phyloP scores from a whole-genome alignment of 2,888 invertebrate species.

The Cheilosia vulpina region DNA sequence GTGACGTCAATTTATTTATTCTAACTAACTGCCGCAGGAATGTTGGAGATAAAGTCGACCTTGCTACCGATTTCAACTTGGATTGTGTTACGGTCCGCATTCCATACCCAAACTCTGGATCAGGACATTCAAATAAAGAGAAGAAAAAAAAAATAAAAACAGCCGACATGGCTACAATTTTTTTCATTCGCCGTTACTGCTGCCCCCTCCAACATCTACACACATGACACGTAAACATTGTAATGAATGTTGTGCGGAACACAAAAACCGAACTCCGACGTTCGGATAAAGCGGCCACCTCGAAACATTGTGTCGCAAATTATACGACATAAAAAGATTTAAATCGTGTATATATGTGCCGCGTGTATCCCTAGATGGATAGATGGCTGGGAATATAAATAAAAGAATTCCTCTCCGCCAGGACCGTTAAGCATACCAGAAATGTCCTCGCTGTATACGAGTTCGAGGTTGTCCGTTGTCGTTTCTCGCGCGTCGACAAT shows the following conservation, averaged over 20 bases:
- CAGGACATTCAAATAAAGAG: conserved; percentile 3
- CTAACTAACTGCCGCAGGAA: conserved; percentile 33
- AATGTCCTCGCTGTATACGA: conserved; percentile 16
- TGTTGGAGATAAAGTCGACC: conserved; percentile 35
- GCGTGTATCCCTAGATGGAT: conserved; percentile 15
- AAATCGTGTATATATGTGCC: conserved; percentile 40
- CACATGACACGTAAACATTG: conserved; percentile 32
- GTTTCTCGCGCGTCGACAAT: conserved; percentile 41
- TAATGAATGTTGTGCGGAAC: conserved; percentile 34
- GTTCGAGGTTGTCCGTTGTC: no score
- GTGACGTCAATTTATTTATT: conserved; percentile 39
- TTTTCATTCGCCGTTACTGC: conserved; percentile 16
- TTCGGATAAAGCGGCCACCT: conserved; percentile 31
- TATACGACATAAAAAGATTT: conserved; percentile 65
- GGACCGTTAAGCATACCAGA: conserved; percentile 48
- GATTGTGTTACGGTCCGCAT: conserved; percentile 14
- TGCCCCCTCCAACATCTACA: not conserved
- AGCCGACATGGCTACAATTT: conserved; percentile 36
- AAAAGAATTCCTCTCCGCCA: conserved; percentile 30
- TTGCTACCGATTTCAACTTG: conserved; percentile 47
- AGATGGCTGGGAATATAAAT: conserved; percentile 60
- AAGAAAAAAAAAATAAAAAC: conserved; percentile 10
- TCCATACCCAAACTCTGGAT: not conserved
- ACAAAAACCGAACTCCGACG: not conserved
- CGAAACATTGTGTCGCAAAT: conserved; percentile 61